Percentiles rank a stretch among this genome's conserved stretches.
These are phyloP conservation scores for Tetheella fluctuosa DNA, from an alignment of 2,888 invertebrate species.

Conservation along the genomic window DNA sequence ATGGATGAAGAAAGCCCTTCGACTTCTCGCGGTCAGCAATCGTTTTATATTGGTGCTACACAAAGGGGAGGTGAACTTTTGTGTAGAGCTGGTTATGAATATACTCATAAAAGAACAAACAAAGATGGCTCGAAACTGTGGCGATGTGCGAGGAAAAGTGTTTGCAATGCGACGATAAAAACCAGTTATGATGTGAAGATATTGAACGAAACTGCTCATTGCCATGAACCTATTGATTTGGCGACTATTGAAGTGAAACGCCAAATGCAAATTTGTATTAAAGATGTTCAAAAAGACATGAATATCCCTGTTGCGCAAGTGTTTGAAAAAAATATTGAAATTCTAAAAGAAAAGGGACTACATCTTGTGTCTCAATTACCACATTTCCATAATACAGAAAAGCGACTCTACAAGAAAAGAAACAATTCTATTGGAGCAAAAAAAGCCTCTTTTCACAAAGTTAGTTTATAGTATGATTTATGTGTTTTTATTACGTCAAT, in stretches of 20 bases:
- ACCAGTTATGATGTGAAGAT: slow-evolving; percentile 17
- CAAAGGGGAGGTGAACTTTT: slow-evolving; percentile 21
- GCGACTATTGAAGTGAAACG: slow-evolving; percentile 18
- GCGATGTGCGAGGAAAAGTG: slow-evolving; percentile 21
- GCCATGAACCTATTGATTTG: slow-evolving; percentile 16
- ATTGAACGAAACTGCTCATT: slow-evolving; percentile 21
- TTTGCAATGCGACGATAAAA: slow-evolving; percentile 24
- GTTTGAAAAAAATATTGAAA: slow-evolving; percentile 16
- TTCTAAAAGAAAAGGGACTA: slow-evolving; percentile 17
- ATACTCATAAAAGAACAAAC: slow-evolving; percentile 22
- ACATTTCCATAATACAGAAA: slow-evolving; percentile 19
- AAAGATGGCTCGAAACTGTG: slow-evolving; percentile 24
- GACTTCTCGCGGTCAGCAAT: slow-evolving; percentile 18
- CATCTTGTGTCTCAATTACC: slow-evolving; percentile 19
- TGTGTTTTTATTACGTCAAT: too few relatives aligned
- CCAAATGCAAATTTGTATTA: slow-evolving; percentile 19
- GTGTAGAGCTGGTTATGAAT: slow-evolving; percentile 21
- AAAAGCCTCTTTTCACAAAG: slow-evolving; percentile 19
- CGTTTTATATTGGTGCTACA: slow-evolving; percentile 18
- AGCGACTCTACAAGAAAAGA: slow-evolving; percentile 19
- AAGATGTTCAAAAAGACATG: slow-evolving; percentile 16
- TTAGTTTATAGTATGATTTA: too few relatives aligned
- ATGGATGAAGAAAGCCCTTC: slow-evolving; percentile 18
- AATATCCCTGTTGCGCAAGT: slow-evolving; percentile 19
- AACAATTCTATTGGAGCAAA: slow-evolving; percentile 20